These are phyloP conservation scores for Hemichromis elongatus DNA, from an alignment of 2,113 vertebrate genomes.

Conservation along the genomic window DNA sequence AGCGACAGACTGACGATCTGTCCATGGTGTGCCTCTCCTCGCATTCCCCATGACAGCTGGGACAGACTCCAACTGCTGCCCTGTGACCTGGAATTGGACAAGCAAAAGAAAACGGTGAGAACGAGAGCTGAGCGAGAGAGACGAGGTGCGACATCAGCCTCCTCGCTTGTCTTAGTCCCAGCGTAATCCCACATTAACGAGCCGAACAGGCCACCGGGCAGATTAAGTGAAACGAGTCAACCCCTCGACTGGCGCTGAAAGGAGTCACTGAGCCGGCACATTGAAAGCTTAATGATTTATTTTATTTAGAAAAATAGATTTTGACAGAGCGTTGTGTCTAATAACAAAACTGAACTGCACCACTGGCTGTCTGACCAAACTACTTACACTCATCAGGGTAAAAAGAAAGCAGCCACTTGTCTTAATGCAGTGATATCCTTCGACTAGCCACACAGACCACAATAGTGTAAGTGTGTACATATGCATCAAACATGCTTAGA, in stretches of 20 bases:
- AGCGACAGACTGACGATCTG: neutral
- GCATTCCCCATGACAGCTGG: neutral
- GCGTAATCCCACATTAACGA: conserved; percentile 52
- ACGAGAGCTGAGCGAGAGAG: neutral
- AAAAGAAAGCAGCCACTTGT: neutral
- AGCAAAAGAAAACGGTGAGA: neutral
- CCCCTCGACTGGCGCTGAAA: neutral
- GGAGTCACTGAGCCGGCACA: neutral
- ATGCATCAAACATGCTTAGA: neutral
- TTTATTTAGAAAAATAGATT: conserved; percentile 38
- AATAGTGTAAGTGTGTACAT: neutral
- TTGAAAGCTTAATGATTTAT: neutral
- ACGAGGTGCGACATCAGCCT: neutral
- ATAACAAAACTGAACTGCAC: neutral
- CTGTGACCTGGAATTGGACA: neutral
- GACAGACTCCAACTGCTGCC: neutral
- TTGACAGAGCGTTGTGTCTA: neutral
- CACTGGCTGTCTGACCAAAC: neutral
- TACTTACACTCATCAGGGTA: neutral
- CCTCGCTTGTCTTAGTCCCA: neutral
- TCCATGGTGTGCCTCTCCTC: neutral
- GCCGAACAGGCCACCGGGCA: neutral
- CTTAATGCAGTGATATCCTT: neutral
- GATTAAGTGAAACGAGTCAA: conserved; percentile 32
- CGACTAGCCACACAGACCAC: neutral